Conservation (phyloP, 2,113 vertebrate species). For the Synodontis membranacea region DNA sequence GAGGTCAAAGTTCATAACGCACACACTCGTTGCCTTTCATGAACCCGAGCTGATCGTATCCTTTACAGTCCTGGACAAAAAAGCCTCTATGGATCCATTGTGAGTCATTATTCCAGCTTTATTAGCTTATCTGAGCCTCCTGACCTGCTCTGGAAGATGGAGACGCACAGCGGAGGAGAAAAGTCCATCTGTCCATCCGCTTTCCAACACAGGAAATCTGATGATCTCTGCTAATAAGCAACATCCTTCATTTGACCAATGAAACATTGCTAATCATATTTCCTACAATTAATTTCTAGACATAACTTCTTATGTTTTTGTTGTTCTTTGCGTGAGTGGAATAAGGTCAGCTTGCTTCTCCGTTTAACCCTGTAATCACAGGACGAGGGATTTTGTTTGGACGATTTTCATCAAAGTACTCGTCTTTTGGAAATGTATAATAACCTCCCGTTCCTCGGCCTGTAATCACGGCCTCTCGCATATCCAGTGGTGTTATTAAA, state of each 20-base stretch:
- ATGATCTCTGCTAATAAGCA: constrained; percentile 45
- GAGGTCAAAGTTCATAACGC: not conserved
- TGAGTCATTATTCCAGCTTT: constrained; percentile 51
- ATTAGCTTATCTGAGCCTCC: constrained; percentile 60
- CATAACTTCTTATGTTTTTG: not conserved
- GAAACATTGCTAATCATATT: constrained; percentile 55
- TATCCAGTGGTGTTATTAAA: constrained; percentile 1
- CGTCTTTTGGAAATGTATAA: not conserved
- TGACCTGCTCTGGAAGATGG: constrained; percentile 48
- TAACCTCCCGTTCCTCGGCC: not conserved
- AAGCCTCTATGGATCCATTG: constrained; percentile 44
- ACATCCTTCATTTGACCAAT: constrained; percentile 48
- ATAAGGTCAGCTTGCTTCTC: not conserved
- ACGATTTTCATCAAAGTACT: not conserved
- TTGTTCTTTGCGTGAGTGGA: not conserved
- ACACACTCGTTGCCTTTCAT: not conserved
- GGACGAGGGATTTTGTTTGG: not conserved
- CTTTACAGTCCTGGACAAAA: constrained; percentile 47
- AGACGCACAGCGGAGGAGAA: constrained; percentile 30
- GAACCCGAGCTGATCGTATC: not conserved
- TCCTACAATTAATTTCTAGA: constrained; percentile 56
- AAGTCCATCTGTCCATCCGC: constrained; percentile 44
- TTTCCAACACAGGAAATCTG: constrained; percentile 57
- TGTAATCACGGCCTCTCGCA: constrained; percentile 37
- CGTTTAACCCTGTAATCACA: not conserved